Base-by-base conservation (phyloP, 2,797 vertebrate genomes). In the Arnoldichthys spilopterus region DNA sequence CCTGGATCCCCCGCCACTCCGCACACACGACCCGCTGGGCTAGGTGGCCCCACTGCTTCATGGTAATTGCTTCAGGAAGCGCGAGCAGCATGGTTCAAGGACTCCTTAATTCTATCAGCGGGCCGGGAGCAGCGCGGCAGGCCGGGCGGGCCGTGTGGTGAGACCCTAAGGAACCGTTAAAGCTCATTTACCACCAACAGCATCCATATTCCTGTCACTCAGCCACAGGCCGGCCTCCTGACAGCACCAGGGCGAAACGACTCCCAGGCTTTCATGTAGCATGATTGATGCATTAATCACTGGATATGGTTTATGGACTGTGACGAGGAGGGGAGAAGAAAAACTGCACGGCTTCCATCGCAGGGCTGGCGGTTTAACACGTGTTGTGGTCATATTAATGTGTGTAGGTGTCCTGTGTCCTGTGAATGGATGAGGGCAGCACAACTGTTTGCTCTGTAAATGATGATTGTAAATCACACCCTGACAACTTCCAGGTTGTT, bases 21-120 rank as follows among this genome's bases (percentile, higher is more conserved):
- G 28, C 78, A 85, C 22, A 3, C 53, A 78, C 13, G 76, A 76
- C 84, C 79, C 4, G 20, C 69, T 84, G 63, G 24, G 78, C 80
- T 86, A 47, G 84, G 83, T 82, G 84, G 87, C 68, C 84, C 84
- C n/a, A 63, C 89, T 87, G 88, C 86, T 91, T 92, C 88, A 88
- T 85, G 86, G 89, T 93, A 92, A 93, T 93, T 91, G 88, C 80
- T 90, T 90, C 88, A 90, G 92, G 92, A 94, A 93, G 90, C 87
- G 67, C 85, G 87, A 92, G 89, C 91, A 89, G 79, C 88, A 89
- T 77, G 89, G 92, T 92, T 92, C 91, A 93, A 88, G 86, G 85
- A 87, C 84, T 91, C 86, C 71, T 86, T 93, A 92, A 92, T 92
- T 93, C 91, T 90, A 92, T 92, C 88, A 90, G 79, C 74, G 51